A percentile compares a stretch with the other conserved stretches of the same genome.
phyloP scores from a whole-genome alignment of 2,113 vertebrate species.

The Oryzias curvinotus region DNA sequence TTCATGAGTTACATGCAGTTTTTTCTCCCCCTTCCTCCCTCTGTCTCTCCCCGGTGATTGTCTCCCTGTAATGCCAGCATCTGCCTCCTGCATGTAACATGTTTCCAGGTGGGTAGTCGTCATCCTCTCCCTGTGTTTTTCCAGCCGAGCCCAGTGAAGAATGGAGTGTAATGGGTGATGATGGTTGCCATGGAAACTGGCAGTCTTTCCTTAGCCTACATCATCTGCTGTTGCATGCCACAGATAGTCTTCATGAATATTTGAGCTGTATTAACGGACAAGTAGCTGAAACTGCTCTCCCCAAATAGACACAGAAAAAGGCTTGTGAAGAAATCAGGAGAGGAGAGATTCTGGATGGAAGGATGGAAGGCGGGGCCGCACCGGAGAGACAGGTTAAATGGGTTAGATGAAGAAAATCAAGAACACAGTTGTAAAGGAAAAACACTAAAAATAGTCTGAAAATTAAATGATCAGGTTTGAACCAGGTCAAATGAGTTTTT shows the following conservation, averaged over 20 bases:
- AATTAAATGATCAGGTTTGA: slow-evolving; percentile 11
- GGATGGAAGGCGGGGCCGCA: slow-evolving; percentile 34
- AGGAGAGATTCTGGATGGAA: slow-evolving; percentile 4
- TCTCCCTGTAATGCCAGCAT: slow-evolving; percentile 25
- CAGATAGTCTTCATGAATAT: slow-evolving; percentile 61
- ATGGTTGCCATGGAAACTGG: slow-evolving; percentile 73
- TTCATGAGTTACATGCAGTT: slow-evolving; percentile 14
- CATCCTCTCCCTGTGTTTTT: slow-evolving; percentile 21
- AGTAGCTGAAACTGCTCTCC: slow-evolving; percentile 26
- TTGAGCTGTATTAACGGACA: slow-evolving; percentile 64
- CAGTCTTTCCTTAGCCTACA: slow-evolving; percentile 60
- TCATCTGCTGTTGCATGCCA: slow-evolving; percentile 54
- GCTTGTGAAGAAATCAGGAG: slow-evolving; percentile 17
- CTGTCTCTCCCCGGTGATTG: slow-evolving; percentile 17
- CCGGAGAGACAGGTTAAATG: slow-evolving; percentile 38
- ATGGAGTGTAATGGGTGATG: slow-evolving; percentile 27
- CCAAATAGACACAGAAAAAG: slow-evolving; percentile 21
- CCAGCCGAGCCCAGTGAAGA: slow-evolving; percentile 29
- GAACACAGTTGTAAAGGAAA: slow-evolving; percentile 11
- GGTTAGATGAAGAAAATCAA: slow-evolving; percentile 12
- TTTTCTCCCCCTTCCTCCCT: neutral
- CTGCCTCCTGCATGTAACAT: slow-evolving; percentile 15
- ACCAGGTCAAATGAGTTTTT: slow-evolving; percentile 13
- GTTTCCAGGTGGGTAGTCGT: slow-evolving; percentile 29
- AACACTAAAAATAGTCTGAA: neutral